Conservation (phyloP, 2,113 vertebrate species). For the Chionis minor region DNA sequence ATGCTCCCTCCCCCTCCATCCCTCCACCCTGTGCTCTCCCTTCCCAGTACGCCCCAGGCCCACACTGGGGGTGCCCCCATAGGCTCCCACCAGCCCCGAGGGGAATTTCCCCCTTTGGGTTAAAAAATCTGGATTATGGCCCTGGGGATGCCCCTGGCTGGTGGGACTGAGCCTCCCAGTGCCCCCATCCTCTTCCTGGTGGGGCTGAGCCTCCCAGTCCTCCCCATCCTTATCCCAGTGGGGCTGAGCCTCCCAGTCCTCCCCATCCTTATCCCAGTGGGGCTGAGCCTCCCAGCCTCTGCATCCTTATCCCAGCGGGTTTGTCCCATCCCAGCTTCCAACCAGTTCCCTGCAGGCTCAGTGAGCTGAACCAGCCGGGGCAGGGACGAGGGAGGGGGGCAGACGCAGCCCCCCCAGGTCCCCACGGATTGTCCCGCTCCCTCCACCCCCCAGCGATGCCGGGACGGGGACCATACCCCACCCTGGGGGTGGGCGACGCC, state of each 20-base stretch:
- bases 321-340: neutral
- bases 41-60: neutral
- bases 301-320: neutral
- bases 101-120: too few species aligned
- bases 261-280: too few species aligned
- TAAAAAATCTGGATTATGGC: neutral
- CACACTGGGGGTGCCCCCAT: neutral
- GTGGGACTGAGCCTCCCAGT: too few species aligned
- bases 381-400: too few species aligned
- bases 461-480: neutral
- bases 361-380: accelerated
- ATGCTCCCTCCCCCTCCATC: neutral
- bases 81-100: neutral
- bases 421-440: accelerated
- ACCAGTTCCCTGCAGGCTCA: neutral
- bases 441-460: neutral
- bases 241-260: too few species aligned
- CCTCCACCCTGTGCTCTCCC: neutral
- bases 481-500: accelerated
- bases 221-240: too few species aligned
- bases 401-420: neutral
- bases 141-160: neutral
- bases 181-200: too few species aligned
- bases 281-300: neutral
- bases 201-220: too few species aligned